These are phyloP conservation scores for Xiphydria camelus DNA, from an alignment of 2,888 invertebrate genomes.

Conservation along the genomic window DNA sequence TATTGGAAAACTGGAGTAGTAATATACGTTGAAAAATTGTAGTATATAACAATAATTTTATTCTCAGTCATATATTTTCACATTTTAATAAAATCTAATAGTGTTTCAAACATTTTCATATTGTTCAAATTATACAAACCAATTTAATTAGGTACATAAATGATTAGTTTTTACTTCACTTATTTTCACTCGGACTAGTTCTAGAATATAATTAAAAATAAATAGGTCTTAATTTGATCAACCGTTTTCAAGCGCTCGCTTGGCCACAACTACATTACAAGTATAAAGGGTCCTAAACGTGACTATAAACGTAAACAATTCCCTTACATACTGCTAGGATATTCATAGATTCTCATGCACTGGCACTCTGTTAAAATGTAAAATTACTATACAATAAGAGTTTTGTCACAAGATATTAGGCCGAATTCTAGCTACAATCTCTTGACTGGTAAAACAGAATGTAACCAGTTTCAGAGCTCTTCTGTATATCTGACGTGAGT, in stretches of 20 bases:
- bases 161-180: slow-evolving; percentile 28
- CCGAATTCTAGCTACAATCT: slow-evolving; percentile 64
- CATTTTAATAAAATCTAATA: slow-evolving; percentile 48
- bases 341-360: slow-evolving; percentile 27
- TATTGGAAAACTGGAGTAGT: no score
- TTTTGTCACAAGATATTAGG: slow-evolving; percentile 24
- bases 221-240: slow-evolving; percentile 14
- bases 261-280: no score
- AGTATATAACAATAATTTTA: slow-evolving; percentile 44
- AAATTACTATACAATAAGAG: slow-evolving; percentile 28
- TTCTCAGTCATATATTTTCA: slow-evolving; percentile 45
- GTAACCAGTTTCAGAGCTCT: slow-evolving; percentile 99
- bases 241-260: no score
- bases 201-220: slow-evolving; percentile 39
- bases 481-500: slow-evolving; percentile 96
- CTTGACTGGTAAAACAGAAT: slow-evolving; percentile 98
- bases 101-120: slow-evolving; percentile 40
- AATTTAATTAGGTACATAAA: no score
- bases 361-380: slow-evolving; percentile 31
- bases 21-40: slow-evolving; percentile 8
- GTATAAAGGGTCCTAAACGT: no score
- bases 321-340: slow-evolving; percentile 18
- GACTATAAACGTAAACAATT: slow-evolving; percentile 14
- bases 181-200: slow-evolving; percentile 47
- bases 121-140: slow-evolving; percentile 22